Conservation (phyloP, 2,113 vertebrate genomes). For the Syngnathus floridae region DNA sequence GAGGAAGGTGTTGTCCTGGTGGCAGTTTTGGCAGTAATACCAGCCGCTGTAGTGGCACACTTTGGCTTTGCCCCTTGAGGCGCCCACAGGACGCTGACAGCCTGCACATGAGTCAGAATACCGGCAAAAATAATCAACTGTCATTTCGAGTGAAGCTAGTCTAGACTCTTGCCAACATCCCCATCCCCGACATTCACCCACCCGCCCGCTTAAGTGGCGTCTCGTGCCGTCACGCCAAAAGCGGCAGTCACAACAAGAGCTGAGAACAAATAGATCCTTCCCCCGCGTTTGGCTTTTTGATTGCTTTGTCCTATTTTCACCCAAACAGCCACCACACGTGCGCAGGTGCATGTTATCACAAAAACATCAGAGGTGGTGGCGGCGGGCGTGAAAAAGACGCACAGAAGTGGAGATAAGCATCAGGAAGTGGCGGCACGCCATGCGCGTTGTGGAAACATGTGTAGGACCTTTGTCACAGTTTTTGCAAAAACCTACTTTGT, state of each 20-base stretch:
- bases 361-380: slow-evolving; percentile 9
- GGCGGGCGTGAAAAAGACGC: slow-evolving; percentile 20
- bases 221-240: not conserved
- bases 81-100: slow-evolving; percentile 87
- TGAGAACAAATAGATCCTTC: slow-evolving; percentile 33
- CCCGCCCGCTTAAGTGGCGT: not conserved
- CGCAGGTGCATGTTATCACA: slow-evolving; percentile 69
- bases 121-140: not conserved
- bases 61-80: slow-evolving; percentile 88
- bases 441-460: not conserved
- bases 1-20: slow-evolving; percentile 90
- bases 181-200: slow-evolving; percentile 9
- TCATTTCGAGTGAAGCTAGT: not conserved
- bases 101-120: slow-evolving; percentile 60
- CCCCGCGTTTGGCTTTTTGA: slow-evolving; percentile 28
- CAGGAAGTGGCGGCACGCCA: slow-evolving; percentile 7
- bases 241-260: slow-evolving; percentile 56
- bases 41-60: slow-evolving; percentile 97
- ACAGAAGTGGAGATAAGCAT: slow-evolving; percentile 39
- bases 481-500: not conserved
- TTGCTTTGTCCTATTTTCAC: slow-evolving; percentile 27
- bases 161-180: too few relatives aligned
- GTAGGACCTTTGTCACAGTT: not conserved
- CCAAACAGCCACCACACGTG: slow-evolving; percentile 50
- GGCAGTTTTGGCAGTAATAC: slow-evolving; percentile 94